Conservation (phyloP, 2,888 invertebrate genomes). For the Rotaria magnacalcarata region DNA sequence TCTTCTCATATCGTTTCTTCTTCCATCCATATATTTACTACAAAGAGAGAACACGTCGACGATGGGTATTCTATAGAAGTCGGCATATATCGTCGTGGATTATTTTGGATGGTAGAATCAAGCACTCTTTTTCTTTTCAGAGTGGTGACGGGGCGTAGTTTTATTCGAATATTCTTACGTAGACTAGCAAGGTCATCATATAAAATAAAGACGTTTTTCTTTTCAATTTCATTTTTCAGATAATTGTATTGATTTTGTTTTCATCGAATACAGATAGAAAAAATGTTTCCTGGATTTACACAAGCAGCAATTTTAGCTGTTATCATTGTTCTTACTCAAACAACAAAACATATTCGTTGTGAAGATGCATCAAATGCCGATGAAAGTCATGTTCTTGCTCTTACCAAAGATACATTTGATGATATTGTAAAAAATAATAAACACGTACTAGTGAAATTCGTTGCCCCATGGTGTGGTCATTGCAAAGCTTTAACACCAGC, state of each 20-base stretch:
- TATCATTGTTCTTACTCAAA: background rate
- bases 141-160: background rate
- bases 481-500: conserved; percentile 95
- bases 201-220: too few species aligned
- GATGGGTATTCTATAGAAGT: background rate
- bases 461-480: conserved; percentile 98
- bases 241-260: background rate
- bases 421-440: conserved; percentile 72
- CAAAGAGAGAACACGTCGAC: background rate
- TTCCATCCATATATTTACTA: background rate
- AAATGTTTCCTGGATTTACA: background rate
- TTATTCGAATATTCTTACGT: background rate
- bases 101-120: background rate
- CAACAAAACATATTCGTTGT: background rate
- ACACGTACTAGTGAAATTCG: conserved; percentile 90
- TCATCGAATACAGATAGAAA: background rate
- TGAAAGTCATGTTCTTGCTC: conserved; percentile 80
- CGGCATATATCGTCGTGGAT: background rate
- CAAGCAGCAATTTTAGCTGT: background rate
- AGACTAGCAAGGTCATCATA: background rate
- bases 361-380: conserved; percentile 59
- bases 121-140: background rate
- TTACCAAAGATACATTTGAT: conserved; percentile 79
- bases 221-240: background rate
- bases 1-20: background rate